These are phyloP conservation scores for Ichneumoninae sp. DNA, from an alignment of 2,888 invertebrate genomes.

Conservation along the genomic window DNA sequence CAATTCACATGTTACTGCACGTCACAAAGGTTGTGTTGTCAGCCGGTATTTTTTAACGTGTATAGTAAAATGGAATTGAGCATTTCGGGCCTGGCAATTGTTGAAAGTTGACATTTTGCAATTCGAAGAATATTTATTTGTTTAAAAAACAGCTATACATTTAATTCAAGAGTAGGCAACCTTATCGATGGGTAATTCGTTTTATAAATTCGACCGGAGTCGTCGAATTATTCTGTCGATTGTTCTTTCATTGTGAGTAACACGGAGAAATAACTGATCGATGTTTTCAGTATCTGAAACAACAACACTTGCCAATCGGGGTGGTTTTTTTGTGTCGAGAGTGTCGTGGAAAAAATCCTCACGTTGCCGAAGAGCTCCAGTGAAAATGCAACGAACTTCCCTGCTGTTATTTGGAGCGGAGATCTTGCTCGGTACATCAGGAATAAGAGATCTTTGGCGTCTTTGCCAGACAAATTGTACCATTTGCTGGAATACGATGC, in stretches of 20 bases:
- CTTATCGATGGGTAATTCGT: neutral
- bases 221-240: neutral
- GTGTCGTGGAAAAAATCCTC: slow-evolving; percentile 23
- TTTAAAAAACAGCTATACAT: neutral
- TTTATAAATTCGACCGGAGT: neutral
- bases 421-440: slow-evolving; percentile 65
- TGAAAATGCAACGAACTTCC: slow-evolving; percentile 67
- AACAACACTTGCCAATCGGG: neutral
- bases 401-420: slow-evolving; percentile 69
- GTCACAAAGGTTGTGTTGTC: slow-evolving; percentile 5
- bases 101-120: neutral
- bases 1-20: slow-evolving; percentile 17
- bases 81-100: neutral
- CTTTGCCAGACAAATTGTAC: slow-evolving; percentile 64
- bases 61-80: neutral
- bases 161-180: neutral
- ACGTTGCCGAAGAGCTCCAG: slow-evolving; percentile 62
- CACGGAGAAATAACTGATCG: slow-evolving; percentile 69
- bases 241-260: slow-evolving; percentile 31
- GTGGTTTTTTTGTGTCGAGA: neutral
- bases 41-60: neutral
- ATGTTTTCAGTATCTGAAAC: slow-evolving; percentile 63
- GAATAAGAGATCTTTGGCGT: slow-evolving; percentile 62
- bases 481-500: slow-evolving; percentile 68
- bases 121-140: neutral